phyloP scores from a whole-genome alignment of 1,140 invertebrate genomes.

The Diabrotica virgifera region DNA sequence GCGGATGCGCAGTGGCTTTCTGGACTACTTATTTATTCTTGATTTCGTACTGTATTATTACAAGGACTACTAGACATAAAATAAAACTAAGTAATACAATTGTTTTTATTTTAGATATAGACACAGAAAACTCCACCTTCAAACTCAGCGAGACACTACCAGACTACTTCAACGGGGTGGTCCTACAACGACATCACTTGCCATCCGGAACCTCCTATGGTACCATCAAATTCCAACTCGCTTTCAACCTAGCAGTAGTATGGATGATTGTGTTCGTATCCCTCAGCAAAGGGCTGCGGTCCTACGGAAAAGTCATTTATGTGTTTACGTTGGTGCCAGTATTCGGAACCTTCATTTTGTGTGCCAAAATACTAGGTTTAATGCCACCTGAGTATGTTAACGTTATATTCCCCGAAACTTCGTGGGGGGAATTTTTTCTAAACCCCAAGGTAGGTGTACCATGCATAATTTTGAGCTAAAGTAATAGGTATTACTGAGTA shows the following conservation, averaged over 20 bases:
- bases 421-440: conserved; percentile 80
- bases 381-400: conserved; percentile 61
- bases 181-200: conserved; percentile 68
- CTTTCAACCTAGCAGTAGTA: conserved; percentile 84
- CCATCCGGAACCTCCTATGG: conserved; percentile 61
- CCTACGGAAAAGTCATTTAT: conserved; percentile 80
- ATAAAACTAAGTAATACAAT: not conserved
- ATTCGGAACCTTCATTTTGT: conserved; percentile 68
- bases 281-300: conserved; percentile 83
- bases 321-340: conserved; percentile 70
- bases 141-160: conserved; percentile 75
- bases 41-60: too few species aligned
- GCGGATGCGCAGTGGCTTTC: too few species aligned
- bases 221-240: conserved; percentile 79
- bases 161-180: conserved; percentile 79
- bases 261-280: conserved; percentile 89
- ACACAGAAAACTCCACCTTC: conserved; percentile 49
- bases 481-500: too few species aligned
- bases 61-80: too few species aligned
- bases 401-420: conserved; percentile 70
- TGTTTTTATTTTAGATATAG: conserved; percentile 28
- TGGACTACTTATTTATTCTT: too few species aligned
- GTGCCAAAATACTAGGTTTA: conserved; percentile 70
- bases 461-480: too few species aligned
- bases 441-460: conserved; percentile 62